Conservation (phyloP, 2,888 invertebrate genomes). For the Pterostichus madidus region DNA sequence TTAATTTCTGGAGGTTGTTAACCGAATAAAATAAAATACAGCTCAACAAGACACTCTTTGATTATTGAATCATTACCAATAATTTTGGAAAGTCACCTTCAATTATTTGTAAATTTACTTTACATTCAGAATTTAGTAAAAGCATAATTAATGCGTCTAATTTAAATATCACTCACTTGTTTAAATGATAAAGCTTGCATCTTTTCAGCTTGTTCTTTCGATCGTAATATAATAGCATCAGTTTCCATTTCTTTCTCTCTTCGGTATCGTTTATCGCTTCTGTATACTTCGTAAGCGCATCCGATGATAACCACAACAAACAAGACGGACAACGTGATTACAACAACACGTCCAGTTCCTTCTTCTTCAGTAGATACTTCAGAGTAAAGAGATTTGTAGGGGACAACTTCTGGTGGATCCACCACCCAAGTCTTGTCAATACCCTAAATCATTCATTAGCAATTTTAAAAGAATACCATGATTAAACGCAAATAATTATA, state of each 20-base stretch:
- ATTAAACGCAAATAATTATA: slow-evolving; percentile 8
- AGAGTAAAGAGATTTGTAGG: slow-evolving; percentile 87
- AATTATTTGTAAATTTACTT: too few relatives aligned
- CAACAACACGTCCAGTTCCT: slow-evolving; percentile 87
- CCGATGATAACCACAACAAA: slow-evolving; percentile 85
- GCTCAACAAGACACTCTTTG: too few relatives aligned
- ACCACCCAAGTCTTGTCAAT: slow-evolving; percentile 91
- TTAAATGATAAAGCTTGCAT: slow-evolving; percentile 74
- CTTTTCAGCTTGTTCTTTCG: slow-evolving; percentile 86
- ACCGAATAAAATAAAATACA: too few relatives aligned
- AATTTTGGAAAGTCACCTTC: too few relatives aligned
- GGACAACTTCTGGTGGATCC: slow-evolving; percentile 88
- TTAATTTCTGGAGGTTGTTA: too few relatives aligned
- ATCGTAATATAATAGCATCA: slow-evolving; percentile 86
- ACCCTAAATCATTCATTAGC: slow-evolving; percentile 78
- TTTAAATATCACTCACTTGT: slow-evolving; percentile 45
- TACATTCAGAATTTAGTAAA: too few relatives aligned
- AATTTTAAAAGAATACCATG: background rate
- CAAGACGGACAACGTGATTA: slow-evolving; percentile 87
- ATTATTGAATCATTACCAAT: too few relatives aligned
- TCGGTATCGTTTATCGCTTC: slow-evolving; percentile 87
- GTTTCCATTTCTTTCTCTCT: slow-evolving; percentile 86
- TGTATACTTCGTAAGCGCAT: slow-evolving; percentile 86
- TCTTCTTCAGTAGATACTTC: slow-evolving; percentile 89
- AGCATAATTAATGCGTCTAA: background rate